Conservation (phyloP, 2,888 invertebrate species). For the Oxycera nigricornis region DNA sequence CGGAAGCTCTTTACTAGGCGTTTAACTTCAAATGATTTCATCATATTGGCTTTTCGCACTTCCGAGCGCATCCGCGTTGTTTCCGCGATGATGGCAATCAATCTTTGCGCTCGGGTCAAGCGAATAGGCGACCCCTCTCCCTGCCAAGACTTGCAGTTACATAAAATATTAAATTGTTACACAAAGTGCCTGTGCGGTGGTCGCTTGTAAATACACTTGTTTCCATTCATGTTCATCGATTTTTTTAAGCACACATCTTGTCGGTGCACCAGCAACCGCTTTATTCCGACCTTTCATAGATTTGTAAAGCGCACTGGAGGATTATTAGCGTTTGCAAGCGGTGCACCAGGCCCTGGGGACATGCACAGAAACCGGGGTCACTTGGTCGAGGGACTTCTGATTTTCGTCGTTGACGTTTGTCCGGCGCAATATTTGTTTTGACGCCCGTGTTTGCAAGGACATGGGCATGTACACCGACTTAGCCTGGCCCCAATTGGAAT, state of each 20-base stretch:
- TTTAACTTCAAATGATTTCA: neutral
- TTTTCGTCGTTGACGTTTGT: neutral
- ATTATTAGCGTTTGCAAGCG: neutral
- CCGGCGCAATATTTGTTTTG: conserved; percentile 32
- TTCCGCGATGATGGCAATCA: neutral
- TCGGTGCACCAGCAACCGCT: neutral
- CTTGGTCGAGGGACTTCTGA: neutral
- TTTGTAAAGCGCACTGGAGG: neutral
- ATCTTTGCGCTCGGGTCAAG: neutral
- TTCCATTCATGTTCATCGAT: conserved; percentile 4
- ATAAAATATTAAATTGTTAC: conserved; percentile 12
- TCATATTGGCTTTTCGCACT: neutral
- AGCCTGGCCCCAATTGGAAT: conserved; percentile 10
- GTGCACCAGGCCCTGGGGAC: neutral
- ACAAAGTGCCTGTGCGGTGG: neutral
- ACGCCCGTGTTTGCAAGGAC: conserved; percentile 15
- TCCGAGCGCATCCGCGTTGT: too few species aligned
- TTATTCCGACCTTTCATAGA: neutral
- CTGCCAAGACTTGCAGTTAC: neutral
- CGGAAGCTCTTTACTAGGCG: neutral
- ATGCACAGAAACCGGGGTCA: neutral
- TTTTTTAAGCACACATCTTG: neutral
- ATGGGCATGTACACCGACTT: conserved; percentile 4
- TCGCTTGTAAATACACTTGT: neutral
- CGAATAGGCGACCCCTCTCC: neutral